phyloP scores from a whole-genome alignment of 1,140 invertebrate genomes.

The Nasonia vitripennis region DNA sequence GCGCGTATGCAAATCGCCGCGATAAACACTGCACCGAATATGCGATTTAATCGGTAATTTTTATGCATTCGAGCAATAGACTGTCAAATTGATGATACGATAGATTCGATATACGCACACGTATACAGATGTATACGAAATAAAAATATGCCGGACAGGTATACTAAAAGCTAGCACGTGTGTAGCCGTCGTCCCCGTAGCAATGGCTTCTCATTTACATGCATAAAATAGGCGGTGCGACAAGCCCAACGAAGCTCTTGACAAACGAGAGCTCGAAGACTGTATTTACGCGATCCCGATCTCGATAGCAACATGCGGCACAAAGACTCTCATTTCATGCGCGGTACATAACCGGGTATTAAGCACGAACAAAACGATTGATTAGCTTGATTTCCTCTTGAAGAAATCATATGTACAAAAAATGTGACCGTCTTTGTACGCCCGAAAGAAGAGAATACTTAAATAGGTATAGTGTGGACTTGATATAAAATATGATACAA shows the following conservation, averaged over 20 bases:
- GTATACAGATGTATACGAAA: not conserved
- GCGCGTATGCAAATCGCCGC: not conserved
- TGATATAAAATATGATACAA: too few species aligned
- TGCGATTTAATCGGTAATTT: not conserved
- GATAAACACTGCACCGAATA: not conserved
- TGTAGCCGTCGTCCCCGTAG: not conserved
- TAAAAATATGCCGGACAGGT: not conserved
- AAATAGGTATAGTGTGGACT: too few species aligned
- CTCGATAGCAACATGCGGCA: slow-evolving; percentile 4
- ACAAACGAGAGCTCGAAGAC: slow-evolving; percentile 10
- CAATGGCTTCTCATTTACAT: not conserved
- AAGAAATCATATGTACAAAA: not conserved
- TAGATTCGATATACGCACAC: too few species aligned
- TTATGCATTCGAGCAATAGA: not conserved
- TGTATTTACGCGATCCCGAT: slow-evolving; percentile 34
- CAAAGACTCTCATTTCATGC: slow-evolving; percentile 33
- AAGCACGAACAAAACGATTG: not conserved
- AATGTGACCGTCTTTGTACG: too few species aligned
- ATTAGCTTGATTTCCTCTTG: not conserved
- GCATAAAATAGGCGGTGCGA: not conserved
- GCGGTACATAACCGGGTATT: not conserved
- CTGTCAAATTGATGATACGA: not conserved
- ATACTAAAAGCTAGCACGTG: not conserved
- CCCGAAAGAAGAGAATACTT: too few species aligned
- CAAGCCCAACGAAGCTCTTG: slow-evolving; percentile 22